Evolutionary conservation across 2,113 vertebrate genomes (phyloP), one percentile per base, ranked within the genome.

Genomic region (Pterophyllum scalare): DNA sequence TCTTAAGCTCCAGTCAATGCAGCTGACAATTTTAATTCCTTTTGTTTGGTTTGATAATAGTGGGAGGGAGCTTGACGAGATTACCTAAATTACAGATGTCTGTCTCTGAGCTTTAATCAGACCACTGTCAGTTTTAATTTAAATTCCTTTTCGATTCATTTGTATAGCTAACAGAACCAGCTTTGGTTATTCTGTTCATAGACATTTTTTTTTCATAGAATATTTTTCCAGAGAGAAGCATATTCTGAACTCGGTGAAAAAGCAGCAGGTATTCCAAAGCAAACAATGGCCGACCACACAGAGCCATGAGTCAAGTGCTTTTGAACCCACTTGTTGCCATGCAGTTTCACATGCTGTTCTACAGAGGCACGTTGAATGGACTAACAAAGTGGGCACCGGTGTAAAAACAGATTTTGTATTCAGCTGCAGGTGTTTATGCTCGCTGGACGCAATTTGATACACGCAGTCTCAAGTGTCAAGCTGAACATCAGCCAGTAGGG

Each of bases 271-370:
- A 67, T 81, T 87, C 90, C 24, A 81, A 70, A 82, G 49, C 59
- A 75, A 86, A 92, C 85, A 92, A 83, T 81, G 40, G 33, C 31
- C 20, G n/a, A 83, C 80, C 86, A 72, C 85, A 81, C 52, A 43
- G 35, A 84, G 75, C 77, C 62, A 38, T 2, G 35, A 91, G 91
- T 93, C 90, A 79, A 94, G 90, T 89, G 85, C 75, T 85, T 90
- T 88, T 31, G 19, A 84, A 59, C 59, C 82, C 60, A 58, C 70
- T 86, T 85, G 87, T 91, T 90, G 77, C 89, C 28, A 56, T 72
- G 87, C 87, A 87, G 79, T 79, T 89, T 57, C 81, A 79, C 83
- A 56, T 24, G 77, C 59, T 57, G 62, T 59, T 82, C 35, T 7
- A 79, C 10, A 14, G 35, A 84, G 65, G 31, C 72, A 7, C 85